Base-by-base conservation (phyloP, 2,888 invertebrate genomes). In the Synergus japonicus region DNA sequence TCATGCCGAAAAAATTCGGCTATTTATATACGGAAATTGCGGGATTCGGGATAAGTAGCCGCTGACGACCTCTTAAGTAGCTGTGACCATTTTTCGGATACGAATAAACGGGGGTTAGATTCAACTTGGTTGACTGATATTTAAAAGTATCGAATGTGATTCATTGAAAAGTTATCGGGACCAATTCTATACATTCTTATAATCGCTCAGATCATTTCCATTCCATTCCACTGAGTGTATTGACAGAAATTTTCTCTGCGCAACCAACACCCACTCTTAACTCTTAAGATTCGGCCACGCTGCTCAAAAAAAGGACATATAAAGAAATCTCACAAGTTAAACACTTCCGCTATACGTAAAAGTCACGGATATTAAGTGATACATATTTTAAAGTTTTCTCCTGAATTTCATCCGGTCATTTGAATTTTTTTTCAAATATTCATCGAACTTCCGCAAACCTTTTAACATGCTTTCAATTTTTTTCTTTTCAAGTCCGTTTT, bases 141-240 rank as follows among this genome's bases (percentile, higher is more conserved):
- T 41, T 73, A 46, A 73, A 73, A 49, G 29, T 22, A 29, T 73
- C 37, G n/a, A 10, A 73, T 13, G 49, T 73, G 73, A 73, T 49
- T 73, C 73, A 73, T n/a, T 73, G 46, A 73, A 44, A 49, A 54
- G 49, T 73, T 54, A 37, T 49, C 49, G 54, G 54, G 37, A 22
- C 46, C 37, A 44, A 44, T 22, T 13, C 22, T 49, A 49, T 29
- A 43, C 12, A 67, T 44, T 54, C 5, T 22, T 73, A 49, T 73
- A 73, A 73, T 73, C 54, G 37, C 73, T 12, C 73, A 54, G 49
- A 22, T 12, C 49, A 54, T 54, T 73, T 73, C 49, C 73, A 73
- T 73, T 73, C 49, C 73, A 37, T 29, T 54, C 49, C 4, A 37
- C 54, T 73, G 73, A 73, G 73, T 73, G 46, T 73, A 73, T 73